Conservation (phyloP, 2,797 vertebrate species). For the Cirrhinus molitorella region DNA sequence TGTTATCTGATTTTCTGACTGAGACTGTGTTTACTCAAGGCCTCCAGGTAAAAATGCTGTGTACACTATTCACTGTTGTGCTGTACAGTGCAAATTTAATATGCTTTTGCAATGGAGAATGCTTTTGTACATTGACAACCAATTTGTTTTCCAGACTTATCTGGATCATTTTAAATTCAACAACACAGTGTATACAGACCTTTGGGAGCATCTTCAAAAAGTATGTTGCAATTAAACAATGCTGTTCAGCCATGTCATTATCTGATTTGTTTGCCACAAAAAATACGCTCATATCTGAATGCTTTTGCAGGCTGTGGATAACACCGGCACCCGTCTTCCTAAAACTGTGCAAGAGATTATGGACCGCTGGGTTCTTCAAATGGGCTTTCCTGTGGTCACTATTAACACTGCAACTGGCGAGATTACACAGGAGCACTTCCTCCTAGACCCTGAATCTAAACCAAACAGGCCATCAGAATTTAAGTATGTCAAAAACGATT, state of each 20-base stretch:
- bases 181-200: conserved; percentile 85
- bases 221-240: conserved; percentile 57
- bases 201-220: conserved; percentile 85
- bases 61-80: neutral
- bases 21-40: conserved; percentile 85
- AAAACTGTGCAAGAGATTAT: conserved; percentile 76
- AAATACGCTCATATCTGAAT: conserved; percentile 8
- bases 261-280: neutral
- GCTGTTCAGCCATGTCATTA: neutral
- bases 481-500: conserved; percentile 73
- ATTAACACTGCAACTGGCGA: conserved; percentile 74
- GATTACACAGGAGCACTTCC: conserved; percentile 86
- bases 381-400: conserved; percentile 92
- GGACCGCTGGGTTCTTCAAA: conserved; percentile 95
- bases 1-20: conserved; percentile 89
- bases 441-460: conserved; percentile 77
- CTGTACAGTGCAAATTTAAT: neutral
- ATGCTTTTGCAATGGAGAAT: neutral
- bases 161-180: conserved; percentile 77
- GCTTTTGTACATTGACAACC: neutral
- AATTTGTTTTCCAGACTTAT: conserved; percentile 82
- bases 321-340: accelerated
- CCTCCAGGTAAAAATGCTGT: conserved; percentile 76
- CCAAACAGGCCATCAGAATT: conserved; percentile 79
- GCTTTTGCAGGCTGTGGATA: conserved; percentile 74